A percentile compares a stretch with the other conserved stretches of the same genome.
These are phyloP conservation scores for Heptranchias perlo DNA, from an alignment of 2,113 vertebrate genomes.

Conservation along the genomic window DNA sequence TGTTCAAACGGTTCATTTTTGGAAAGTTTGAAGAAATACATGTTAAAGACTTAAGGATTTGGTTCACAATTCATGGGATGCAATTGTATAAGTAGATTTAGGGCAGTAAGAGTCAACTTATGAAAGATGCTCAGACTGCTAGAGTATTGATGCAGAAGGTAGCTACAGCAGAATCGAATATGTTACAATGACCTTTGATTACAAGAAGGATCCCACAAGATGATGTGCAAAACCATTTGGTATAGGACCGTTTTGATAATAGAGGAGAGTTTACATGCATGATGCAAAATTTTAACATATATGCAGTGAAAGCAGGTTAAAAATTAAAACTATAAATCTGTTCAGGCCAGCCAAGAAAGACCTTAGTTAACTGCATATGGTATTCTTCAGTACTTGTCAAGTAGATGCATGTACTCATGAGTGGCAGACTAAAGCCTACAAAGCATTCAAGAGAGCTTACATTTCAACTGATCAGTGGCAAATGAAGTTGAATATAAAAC, in stretches of 20 bases:
- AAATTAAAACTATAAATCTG: background rate
- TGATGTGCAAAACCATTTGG: background rate
- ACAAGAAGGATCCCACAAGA: background rate
- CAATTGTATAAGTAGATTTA: background rate
- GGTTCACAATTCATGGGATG: background rate
- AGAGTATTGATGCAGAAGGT: background rate
- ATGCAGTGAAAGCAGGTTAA: background rate
- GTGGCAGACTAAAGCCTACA: background rate
- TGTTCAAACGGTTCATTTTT: background rate
- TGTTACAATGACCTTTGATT: background rate
- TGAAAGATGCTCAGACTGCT: background rate
- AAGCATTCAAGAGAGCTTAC: background rate
- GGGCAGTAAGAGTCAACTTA: background rate
- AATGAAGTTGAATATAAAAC: background rate
- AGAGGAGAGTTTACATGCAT: background rate
- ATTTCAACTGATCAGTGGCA: background rate
- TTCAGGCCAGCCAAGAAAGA: background rate
- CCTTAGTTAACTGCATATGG: background rate
- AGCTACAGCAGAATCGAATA: background rate
- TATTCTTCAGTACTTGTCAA: background rate
- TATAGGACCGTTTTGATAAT: background rate
- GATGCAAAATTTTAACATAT: background rate
- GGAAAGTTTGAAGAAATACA: background rate
- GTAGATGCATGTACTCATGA: background rate
- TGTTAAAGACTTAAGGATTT: background rate